Evolutionary conservation across 2,888 invertebrate genomes (phyloP).

Genomic region (Tenodera sinensis): DNA sequence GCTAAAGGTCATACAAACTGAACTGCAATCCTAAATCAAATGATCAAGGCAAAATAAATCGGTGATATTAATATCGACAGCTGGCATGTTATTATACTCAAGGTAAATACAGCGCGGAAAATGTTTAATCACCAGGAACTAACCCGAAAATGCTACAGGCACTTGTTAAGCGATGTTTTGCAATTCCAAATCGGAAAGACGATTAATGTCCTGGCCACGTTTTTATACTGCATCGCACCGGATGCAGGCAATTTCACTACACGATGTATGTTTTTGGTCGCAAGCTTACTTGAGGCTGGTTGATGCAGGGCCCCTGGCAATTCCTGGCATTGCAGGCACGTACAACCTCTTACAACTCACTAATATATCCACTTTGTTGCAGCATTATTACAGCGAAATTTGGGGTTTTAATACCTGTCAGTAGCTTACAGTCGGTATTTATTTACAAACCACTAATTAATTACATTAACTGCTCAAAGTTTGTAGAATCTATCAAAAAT

Average conservation of each 20-base stretch:
- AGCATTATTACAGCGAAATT: neutral
- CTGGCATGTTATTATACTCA: neutral
- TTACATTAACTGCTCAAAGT: too few species aligned
- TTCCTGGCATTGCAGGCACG: neutral
- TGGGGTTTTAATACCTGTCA: neutral
- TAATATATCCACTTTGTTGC: neutral
- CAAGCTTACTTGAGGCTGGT: neutral
- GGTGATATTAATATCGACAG: neutral
- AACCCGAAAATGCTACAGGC: neutral
- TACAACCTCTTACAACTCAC: neutral
- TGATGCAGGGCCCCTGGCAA: neutral
- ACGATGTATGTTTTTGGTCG: neutral
- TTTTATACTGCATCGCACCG: neutral
- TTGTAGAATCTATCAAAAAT: too few species aligned
- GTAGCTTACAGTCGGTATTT: too few species aligned
- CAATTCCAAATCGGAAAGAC: neutral
- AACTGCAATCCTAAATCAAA: neutral
- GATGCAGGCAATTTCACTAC: neutral
- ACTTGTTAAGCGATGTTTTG: neutral
- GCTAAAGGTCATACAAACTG: too few species aligned
- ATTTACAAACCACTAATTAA: too few species aligned
- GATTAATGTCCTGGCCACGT: neutral
- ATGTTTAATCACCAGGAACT: neutral
- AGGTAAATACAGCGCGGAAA: neutral
- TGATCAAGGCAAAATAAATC: neutral